Base-by-base conservation (phyloP, 30 jellyfish, hydroid and myxozoan genomes). In the Pelagia noctiluca region DNA sequence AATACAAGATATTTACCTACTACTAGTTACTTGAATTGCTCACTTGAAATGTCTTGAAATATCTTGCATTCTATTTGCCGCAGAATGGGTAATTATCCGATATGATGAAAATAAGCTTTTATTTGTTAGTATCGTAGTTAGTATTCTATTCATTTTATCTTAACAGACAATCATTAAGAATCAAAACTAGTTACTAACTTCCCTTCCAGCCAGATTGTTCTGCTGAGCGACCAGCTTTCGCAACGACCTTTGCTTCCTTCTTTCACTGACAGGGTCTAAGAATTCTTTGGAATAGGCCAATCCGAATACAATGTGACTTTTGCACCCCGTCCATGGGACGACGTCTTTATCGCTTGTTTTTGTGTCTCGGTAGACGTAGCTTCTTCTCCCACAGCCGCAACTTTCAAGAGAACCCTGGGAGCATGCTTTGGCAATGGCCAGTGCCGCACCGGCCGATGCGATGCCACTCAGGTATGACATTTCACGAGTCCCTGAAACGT, bases 401-500 rank as follows among this genome's bases (percentile, higher is more conserved):
- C 61, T 42, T 52, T 24, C 48, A 11, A 86, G 78, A 19, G 83
- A 12, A 36, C 96, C 96, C 21, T 35, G 68, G 35, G 96, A 76
- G 72, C 96, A 86, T 26, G 90, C 96, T 50, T 38, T 76, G 19
- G 90, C 83, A 21, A 86, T 54, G 16, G 80, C 96, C 75, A 75
- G 49, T 2, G 96, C 96, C 19, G 96, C 96, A 33, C 96, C 88
- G 0, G 96, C 96, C 22, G 96, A 76, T 16, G 96, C 90, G 26
- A 86, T 86, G 57, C 90, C 96, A 67, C 90, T 86, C 16, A 86
- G 76, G 57, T 48, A 86, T 0, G 96, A 80, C 63, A 74, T 86
- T 35, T 86, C 96, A 1, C 79, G 78, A 32, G 95, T 85, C 13
- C 95, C 95, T 85, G 30, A 0, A 38, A 31, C n/a, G n/a, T n/a